Evolutionary conservation across 1,140 invertebrate genomes (phyloP).

Genomic region (Leptinotarsa texana): DNA sequence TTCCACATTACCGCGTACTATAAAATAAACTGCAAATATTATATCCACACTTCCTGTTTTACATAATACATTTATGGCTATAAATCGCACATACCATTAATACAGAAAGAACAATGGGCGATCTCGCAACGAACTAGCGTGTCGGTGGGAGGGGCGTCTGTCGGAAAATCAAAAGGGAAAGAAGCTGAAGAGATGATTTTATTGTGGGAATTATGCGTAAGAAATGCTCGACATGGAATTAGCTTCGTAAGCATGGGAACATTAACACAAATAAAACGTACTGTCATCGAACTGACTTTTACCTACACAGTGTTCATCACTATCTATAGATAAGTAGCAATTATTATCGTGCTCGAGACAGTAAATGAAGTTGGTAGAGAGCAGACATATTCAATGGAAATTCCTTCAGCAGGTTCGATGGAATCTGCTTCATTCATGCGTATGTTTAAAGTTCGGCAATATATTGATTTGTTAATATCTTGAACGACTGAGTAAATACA

Average conservation of each 20-base stretch:
- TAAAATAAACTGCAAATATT: conserved; percentile 11
- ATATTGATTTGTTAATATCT: too few species aligned
- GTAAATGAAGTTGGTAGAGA: not conserved
- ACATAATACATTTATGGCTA: not conserved
- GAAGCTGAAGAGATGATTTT: not conserved
- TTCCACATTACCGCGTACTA: conserved; percentile 1
- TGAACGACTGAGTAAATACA: too few species aligned
- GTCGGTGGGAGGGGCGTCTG: conserved; percentile 1
- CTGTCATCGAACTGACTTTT: not conserved
- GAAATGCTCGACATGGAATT: conserved; percentile 14
- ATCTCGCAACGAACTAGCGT: not conserved
- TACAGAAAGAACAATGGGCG: conserved; percentile 12
- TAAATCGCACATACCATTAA: conserved; percentile 4
- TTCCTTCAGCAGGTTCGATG: not conserved
- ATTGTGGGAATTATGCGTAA: conserved; percentile 9
- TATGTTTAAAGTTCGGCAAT: too few species aligned
- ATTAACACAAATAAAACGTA: conserved; percentile 7
- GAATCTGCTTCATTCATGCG: not conserved
- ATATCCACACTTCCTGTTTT: conserved; percentile 12
- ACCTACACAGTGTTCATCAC: not conserved
- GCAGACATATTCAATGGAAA: not conserved
- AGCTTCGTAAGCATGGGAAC: conserved; percentile 13
- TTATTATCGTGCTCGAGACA: not conserved
- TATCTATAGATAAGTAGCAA: not conserved
- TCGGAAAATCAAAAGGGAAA: not conserved